Evolutionary conservation across 2,797 vertebrate genomes (phyloP).

Genomic region (Tadarida brasiliensis): DNA sequence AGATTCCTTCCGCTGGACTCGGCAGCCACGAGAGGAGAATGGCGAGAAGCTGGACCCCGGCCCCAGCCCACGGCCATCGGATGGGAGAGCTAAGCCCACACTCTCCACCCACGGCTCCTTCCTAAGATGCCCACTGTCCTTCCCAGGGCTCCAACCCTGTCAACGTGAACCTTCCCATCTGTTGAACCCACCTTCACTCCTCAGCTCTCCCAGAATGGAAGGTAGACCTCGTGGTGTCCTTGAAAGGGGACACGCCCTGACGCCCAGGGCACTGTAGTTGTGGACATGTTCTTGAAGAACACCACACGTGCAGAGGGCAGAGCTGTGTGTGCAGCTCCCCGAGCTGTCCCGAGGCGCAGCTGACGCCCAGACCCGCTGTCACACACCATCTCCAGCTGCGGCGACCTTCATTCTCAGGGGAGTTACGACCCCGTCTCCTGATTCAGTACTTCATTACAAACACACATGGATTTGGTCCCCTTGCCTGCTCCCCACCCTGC

Average conservation of each 20-base stretch:
- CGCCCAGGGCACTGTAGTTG: neutral
- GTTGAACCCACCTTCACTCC: neutral
- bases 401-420: neutral
- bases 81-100: fast-evolving
- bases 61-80: neutral
- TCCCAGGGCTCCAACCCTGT: no score
- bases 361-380: neutral
- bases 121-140: no score
- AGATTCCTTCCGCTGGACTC: neutral
- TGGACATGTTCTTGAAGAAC: neutral
- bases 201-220: neutral
- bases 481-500: fast-evolving
- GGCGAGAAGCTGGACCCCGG: neutral
- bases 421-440: neutral
- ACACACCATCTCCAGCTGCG: fast-evolving
- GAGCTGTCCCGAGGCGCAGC: neutral
- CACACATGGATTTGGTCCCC: neutral
- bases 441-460: neutral
- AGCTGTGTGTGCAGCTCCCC: fast-evolving
- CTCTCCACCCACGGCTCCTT: fast-evolving
- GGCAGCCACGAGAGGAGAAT: neutral
- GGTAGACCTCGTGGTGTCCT: neutral
- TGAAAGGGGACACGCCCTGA: neutral
- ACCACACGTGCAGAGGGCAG: no score
- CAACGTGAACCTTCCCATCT: no score